Evolutionary conservation across 2,888 invertebrate species (phyloP), one percentile per base, ranked within the genome.

Genomic region (Calephelis perditalis): DNA sequence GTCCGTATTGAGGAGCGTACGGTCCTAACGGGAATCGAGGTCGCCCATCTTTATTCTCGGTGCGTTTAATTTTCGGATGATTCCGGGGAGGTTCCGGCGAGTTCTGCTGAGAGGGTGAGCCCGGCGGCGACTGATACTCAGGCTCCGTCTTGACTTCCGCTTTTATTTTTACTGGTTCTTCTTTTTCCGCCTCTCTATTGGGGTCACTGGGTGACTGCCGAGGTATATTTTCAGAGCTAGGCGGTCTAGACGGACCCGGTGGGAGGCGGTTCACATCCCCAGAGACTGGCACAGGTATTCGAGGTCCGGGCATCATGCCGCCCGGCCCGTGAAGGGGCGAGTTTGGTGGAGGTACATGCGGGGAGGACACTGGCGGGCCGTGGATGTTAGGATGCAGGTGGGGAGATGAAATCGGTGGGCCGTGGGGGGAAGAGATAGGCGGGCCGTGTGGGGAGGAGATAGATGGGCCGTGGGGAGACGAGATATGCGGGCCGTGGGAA

Each of bases 111-210:
- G 75, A 75, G 15, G 78, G 78, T 5, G 84, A 82, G 6, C 68
- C 72, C 1, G 76, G 76, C 11, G 87, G 88, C 4, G 87, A 85
- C 15, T 79, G 75, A 67, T 84, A 85, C 64, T 88, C 88, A 0
- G 89, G 90, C 68, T 91, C 91, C 2, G 84, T 84, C 67, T 91
- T 91, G 15, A 91, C 90, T 65, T 91, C 91, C 0, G 88, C 83
- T 63, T 90, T 89, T 65, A 89, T 86, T 63, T 79, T 81, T 46
- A 86, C 71, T 4, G 81, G 79, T 0, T 74, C 70, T 54, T 79
- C 78, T n/a, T 65, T 67, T 7, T 65, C 59, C 15, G 72, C 66
- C 10, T 66, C 56, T 45, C 60, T 58, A 58, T 56, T 45, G 55
- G 35, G 10, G 7, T 40, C 40, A 40, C 35, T 35, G 11, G 49